phyloP scores from a whole-genome alignment of 2,797 vertebrate genomes.

The Liparis tanakae region DNA sequence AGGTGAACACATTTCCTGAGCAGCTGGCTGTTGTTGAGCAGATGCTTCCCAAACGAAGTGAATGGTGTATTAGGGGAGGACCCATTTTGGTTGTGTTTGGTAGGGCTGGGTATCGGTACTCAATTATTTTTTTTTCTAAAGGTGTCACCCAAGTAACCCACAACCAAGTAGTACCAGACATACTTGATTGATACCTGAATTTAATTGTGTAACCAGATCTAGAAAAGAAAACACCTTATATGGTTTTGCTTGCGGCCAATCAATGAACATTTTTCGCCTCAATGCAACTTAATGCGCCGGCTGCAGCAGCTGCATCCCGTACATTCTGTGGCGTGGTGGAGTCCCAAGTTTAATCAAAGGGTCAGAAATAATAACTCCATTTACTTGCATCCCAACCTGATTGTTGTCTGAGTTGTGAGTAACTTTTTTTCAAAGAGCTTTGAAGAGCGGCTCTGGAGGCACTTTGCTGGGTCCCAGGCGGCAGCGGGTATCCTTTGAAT shows the following conservation, averaged over 20 bases:
- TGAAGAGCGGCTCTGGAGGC: slow-evolving; percentile 35
- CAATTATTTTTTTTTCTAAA: background rate
- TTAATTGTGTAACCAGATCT: background rate
- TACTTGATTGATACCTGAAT: background rate
- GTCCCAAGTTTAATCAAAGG: background rate
- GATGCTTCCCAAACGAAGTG: background rate
- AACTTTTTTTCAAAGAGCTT: slow-evolving; percentile 18
- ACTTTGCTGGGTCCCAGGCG: slow-evolving; percentile 49
- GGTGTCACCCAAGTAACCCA: background rate
- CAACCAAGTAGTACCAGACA: background rate
- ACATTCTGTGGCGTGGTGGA: background rate
- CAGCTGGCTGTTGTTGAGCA: background rate
- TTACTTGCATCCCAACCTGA: slow-evolving; percentile 1
- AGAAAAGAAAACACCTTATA: background rate
- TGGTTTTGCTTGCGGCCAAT: background rate
- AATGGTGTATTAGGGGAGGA: background rate
- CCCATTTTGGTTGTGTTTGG: background rate
- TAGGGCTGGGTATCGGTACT: background rate
- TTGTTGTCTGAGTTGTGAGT: background rate
- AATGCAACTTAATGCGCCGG: background rate
- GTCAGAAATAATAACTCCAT: background rate
- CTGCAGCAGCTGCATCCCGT: background rate
- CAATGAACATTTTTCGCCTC: background rate
- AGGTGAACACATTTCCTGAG: background rate
- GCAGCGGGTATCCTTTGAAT: slow-evolving; percentile 62